A percentile compares a stretch with the other conserved stretches of the same genome.
These are phyloP conservation scores for Plecotus auritus DNA, from an alignment of 2,113 vertebrate species.

Conservation along the genomic window DNA sequence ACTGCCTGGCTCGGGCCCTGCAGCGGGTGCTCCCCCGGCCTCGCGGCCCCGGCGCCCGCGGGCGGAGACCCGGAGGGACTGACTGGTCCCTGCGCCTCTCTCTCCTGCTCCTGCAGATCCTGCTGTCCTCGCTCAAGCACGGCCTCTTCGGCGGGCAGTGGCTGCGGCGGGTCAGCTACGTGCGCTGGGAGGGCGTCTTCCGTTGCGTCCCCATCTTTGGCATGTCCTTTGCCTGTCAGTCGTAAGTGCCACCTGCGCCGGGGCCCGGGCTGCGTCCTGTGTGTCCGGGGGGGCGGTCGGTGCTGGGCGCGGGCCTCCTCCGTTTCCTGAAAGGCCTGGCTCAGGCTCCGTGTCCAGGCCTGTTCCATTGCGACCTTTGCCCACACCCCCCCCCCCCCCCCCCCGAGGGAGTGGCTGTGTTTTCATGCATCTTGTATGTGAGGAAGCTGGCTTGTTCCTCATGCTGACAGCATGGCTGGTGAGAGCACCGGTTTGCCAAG, in stretches of 20 bases:
- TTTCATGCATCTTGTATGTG: not conserved
- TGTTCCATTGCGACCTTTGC: constrained; percentile 13
- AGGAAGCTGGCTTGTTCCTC: not conserved
- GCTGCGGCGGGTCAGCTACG: constrained; percentile 88
- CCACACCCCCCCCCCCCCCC: not conserved
- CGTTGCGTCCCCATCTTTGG: constrained; percentile 99
- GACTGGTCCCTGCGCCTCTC: fast-evolving
- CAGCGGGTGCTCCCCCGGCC: not conserved
- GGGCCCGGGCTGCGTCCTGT: not conserved
- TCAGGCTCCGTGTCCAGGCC: not conserved
- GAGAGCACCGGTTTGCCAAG: not conserved
- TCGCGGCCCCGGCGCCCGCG: fast-evolving
- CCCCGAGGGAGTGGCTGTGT: not conserved
- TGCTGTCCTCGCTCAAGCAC: constrained; percentile 95
- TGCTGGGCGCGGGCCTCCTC: not conserved
- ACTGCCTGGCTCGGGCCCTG: not conserved
- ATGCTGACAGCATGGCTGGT: not conserved
- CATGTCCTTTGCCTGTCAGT: constrained; percentile 99
- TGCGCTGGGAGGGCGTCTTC: constrained; percentile 96
- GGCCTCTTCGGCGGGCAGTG: constrained; percentile 93
- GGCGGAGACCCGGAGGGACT: not conserved
- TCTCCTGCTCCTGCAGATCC: constrained; percentile 82
- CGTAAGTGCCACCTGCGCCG: constrained; percentile 87
- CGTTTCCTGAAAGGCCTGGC: not conserved
- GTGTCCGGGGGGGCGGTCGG: not conserved